Conservation (phyloP, 2,888 invertebrate genomes). For the Stramonita haemastoma region DNA sequence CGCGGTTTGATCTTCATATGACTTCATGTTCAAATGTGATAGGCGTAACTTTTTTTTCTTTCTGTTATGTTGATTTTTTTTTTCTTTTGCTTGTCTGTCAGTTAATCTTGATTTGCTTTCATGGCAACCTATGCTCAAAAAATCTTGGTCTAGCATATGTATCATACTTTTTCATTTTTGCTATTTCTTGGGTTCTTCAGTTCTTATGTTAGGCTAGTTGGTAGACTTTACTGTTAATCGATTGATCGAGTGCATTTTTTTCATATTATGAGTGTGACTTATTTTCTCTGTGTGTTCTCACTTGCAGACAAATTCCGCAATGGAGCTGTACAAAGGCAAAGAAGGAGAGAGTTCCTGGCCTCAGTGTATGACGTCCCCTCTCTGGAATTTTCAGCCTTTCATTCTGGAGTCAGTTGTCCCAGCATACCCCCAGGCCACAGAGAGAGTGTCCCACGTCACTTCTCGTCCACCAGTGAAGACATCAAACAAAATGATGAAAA, state of each 20-base stretch:
- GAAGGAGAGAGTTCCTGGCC: not conserved
- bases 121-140: too few relatives aligned
- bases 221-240: too few relatives aligned
- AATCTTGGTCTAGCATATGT: too few relatives aligned
- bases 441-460: not conserved
- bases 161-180: too few relatives aligned
- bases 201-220: too few relatives aligned
- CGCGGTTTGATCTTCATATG: too few relatives aligned
- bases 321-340: not conserved
- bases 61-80: not conserved
- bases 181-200: too few relatives aligned
- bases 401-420: not conserved
- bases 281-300: too few relatives aligned
- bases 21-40: too few relatives aligned
- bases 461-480: not conserved
- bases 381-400: not conserved
- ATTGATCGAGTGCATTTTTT: too few relatives aligned
- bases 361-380: not conserved
- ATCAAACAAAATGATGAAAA: not conserved
- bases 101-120: not conserved
- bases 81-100: not conserved
- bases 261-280: too few relatives aligned
- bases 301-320: not conserved
- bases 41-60: too few relatives aligned
- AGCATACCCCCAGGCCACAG: not conserved